These are phyloP conservation scores for Malacoctenus gilli DNA, from an alignment of 2,797 vertebrate species.

Conservation along the genomic window DNA sequence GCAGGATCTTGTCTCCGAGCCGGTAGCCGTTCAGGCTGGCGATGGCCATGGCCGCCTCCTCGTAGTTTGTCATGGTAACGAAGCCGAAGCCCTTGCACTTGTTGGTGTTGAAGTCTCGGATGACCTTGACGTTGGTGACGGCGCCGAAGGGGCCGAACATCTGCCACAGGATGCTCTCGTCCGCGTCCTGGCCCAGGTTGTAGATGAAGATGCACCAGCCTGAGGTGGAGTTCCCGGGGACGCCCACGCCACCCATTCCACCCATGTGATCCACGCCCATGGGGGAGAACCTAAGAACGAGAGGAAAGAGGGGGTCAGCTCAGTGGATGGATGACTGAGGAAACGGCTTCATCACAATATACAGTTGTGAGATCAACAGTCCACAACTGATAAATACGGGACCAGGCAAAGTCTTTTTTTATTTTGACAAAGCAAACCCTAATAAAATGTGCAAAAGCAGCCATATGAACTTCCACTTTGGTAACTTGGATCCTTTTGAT, in stretches of 20 bases:
- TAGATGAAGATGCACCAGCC: conserved; percentile 99
- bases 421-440: too few relatives aligned
- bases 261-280: conserved; percentile 99
- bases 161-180: conserved; percentile 99
- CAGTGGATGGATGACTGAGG: too few relatives aligned
- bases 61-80: conserved; percentile 99
- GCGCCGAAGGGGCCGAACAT: conserved; percentile 99
- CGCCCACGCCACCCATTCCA: conserved; percentile 90
- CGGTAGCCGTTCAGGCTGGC: conserved; percentile 98
- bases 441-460: too few relatives aligned
- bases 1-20: conserved; percentile 98
- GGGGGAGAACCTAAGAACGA: conserved; percentile 90
- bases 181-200: conserved; percentile 97
- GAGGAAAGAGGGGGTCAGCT: background rate
- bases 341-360: too few relatives aligned
- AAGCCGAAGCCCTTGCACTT: conserved; percentile 99
- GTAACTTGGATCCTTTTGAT: too few relatives aligned
- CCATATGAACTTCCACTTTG: too few relatives aligned
- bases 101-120: conserved; percentile 99
- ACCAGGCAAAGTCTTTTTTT: too few relatives aligned
- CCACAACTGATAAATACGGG: too few relatives aligned
- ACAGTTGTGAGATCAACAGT: too few relatives aligned
- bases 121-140: conserved; percentile 99
- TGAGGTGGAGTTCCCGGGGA: conserved; percentile 89
- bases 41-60: conserved; percentile 99